Percentiles rank a stretch among this genome's conserved stretches.
phyloP scores from a whole-genome alignment of 2,797 vertebrate genomes.

The Borostomias antarcticus region DNA sequence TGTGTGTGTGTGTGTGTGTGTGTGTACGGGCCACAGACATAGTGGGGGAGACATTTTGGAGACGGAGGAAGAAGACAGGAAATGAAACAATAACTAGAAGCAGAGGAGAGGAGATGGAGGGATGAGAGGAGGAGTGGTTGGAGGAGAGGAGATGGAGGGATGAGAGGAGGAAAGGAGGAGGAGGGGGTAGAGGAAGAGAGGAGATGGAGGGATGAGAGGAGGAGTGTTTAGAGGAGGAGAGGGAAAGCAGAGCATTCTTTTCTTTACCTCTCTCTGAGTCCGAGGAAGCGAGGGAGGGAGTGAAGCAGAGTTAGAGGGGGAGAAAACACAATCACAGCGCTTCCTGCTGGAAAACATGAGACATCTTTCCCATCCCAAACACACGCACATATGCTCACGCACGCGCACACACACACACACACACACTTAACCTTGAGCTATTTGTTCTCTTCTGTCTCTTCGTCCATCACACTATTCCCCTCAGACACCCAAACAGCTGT shows the following conservation, averaged over 20 bases:
- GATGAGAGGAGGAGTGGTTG: neutral
- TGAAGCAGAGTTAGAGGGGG: slow-evolving; percentile 15
- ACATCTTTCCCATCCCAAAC: neutral
- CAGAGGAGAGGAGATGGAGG: neutral
- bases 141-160: slow-evolving; percentile 5
- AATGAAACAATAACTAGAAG: slow-evolving; percentile 1
- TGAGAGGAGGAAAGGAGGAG: neutral
- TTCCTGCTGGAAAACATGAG: neutral
- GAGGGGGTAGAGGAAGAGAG: neutral
- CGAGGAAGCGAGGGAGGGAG: slow-evolving; percentile 34
- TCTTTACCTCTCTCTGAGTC: slow-evolving; percentile 56
- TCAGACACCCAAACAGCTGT: neutral
- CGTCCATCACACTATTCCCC: slow-evolving; percentile 9
- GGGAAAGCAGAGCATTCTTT: neutral
- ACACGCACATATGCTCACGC: slow-evolving; percentile 7
- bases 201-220: too few relatives aligned
- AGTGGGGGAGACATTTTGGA: too few relatives aligned
- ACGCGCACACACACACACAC: slow-evolving; percentile 12
- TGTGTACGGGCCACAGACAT: too few relatives aligned
- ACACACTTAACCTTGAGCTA: neutral
- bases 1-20: too few relatives aligned
- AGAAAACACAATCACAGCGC: slow-evolving; percentile 17
- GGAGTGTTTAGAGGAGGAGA: neutral
- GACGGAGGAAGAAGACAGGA: neutral
- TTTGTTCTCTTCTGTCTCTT: neutral